These are phyloP conservation scores for Microctonus brassicae DNA, from an alignment of 2,888 invertebrate genomes.

Conservation along the genomic window DNA sequence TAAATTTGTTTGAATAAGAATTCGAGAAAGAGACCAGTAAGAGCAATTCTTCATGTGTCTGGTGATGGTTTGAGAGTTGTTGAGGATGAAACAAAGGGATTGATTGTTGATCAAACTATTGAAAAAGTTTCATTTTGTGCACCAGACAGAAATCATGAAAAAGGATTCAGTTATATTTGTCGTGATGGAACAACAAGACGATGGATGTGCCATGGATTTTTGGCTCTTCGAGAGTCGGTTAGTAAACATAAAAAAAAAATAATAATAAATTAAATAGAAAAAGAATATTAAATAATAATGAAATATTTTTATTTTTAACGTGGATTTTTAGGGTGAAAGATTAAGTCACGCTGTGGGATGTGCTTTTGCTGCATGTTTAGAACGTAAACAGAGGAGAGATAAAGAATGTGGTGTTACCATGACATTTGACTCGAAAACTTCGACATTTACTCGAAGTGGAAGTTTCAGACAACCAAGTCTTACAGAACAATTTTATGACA, in stretches of 20 bases:
- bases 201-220: conserved; percentile 99
- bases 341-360: conserved; percentile 99
- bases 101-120: conserved; percentile 99
- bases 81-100: conserved; percentile 98
- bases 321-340: conserved; percentile 83
- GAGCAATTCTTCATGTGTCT: conserved; percentile 89
- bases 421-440: conserved; percentile 90
- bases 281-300: neutral
- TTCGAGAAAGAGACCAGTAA: conserved; percentile 89
- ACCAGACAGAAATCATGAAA: conserved; percentile 97
- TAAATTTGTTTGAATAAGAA: conserved; percentile 73
- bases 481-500: conserved; percentile 78
- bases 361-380: conserved; percentile 98
- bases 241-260: conserved; percentile 52
- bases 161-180: conserved; percentile 99
- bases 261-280: neutral
- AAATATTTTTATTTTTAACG: neutral
- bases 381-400: conserved; percentile 96
- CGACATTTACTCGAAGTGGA: conserved; percentile 92
- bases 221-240: conserved; percentile 92
- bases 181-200: conserved; percentile 97
- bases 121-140: conserved; percentile 99
- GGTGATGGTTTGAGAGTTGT: conserved; percentile 97
- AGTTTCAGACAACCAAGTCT: conserved; percentile 90
- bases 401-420: conserved; percentile 95